Base-by-base conservation (phyloP, 1,140 invertebrate genomes). In the Chironomus tepperi region DNA sequence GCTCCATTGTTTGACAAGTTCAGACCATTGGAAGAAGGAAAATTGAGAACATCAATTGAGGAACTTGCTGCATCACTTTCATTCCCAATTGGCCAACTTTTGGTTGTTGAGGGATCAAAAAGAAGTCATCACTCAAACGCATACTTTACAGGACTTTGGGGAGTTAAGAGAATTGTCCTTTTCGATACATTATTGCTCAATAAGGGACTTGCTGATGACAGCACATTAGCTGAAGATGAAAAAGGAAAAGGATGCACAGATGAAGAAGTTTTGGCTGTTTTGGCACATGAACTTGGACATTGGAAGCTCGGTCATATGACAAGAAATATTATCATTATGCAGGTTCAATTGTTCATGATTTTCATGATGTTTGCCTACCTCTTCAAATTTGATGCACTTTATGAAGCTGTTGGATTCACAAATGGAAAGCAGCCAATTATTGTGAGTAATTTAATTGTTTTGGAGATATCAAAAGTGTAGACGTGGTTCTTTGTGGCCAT, bases 1-100 rank as follows among this genome's bases (percentile, higher is more conserved):
- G 98, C 98, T 6, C 98, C 98, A 64, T 83, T 99, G 6, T 99
- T 99, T 85, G 98, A 99, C 82, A 99, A 97, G 81, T 99, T 98
- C 81, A 92, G 93, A n/a, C 95, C 96, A 19, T 83, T 99, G 16
- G 93, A 95, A 43, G 94, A 98, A 76, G 97, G 98, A 73, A 88
- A 93, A 67, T 83, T 99, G 0, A 89, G 91, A 75, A 86, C 86
- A 65, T 88, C 90, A 75, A 99, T 99, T 81, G 96, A 99, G 84
- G 86, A 88, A 77, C 84, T 99, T 75, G 97, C 98, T 2, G 86
- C 88, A 1, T 90, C 89, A 74, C 87, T 99, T 12, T 87, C 93
- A 64, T 99, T 98, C 84, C 97, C 98, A 3, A 84, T 99, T 2
- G 95, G 92, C 42, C 97, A 99, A 83, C 83, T 99, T 16, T 99